These are phyloP conservation scores for Sinotaia quadrata DNA, from an alignment of 2,888 invertebrate genomes.

Conservation along the genomic window DNA sequence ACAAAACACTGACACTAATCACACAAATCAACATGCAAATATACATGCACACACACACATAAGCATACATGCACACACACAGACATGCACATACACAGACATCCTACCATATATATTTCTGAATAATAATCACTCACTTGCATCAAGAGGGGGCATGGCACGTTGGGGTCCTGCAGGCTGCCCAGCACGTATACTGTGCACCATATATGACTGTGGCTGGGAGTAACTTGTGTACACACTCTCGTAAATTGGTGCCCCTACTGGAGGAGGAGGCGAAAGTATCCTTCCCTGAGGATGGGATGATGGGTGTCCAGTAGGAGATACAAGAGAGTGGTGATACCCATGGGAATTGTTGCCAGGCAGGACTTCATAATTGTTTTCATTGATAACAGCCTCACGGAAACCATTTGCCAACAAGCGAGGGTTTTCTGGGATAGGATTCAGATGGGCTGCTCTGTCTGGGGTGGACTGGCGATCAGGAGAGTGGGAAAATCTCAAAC, in stretches of 20 bases:
- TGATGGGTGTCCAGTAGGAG: slow-evolving; percentile 38
- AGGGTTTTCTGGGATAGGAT: slow-evolving; percentile 62
- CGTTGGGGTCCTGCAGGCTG: slow-evolving; percentile 53
- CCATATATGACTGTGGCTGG: slow-evolving; percentile 53
- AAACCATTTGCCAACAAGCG: slow-evolving; percentile 26
- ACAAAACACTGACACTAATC: no score
- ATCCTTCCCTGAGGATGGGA: slow-evolving; percentile 22
- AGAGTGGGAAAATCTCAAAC: slow-evolving; percentile 39
- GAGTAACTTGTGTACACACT: slow-evolving; percentile 30
- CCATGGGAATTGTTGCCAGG: slow-evolving; percentile 7
- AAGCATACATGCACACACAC: no score
- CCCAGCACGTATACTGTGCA: slow-evolving; percentile 52
- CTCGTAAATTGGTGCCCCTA: slow-evolving; percentile 24
- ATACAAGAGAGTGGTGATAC: slow-evolving; percentile 6
- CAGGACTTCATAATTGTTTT: slow-evolving; percentile 4
- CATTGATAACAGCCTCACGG: slow-evolving; percentile 17
- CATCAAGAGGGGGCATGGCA: slow-evolving; percentile 43
- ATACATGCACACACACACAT: no score
- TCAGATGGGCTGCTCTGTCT: slow-evolving; percentile 46
- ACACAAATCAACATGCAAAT: no score
- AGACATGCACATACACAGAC: no score
- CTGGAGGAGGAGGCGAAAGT: slow-evolving; percentile 22
- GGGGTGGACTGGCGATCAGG: slow-evolving; percentile 53
- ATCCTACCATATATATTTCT: no score
- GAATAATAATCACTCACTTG: slow-evolving; percentile 35